Evolutionary conservation across 2,113 vertebrate species (phyloP).

Genomic region (Chamaetylas fuelleborni): DNA sequence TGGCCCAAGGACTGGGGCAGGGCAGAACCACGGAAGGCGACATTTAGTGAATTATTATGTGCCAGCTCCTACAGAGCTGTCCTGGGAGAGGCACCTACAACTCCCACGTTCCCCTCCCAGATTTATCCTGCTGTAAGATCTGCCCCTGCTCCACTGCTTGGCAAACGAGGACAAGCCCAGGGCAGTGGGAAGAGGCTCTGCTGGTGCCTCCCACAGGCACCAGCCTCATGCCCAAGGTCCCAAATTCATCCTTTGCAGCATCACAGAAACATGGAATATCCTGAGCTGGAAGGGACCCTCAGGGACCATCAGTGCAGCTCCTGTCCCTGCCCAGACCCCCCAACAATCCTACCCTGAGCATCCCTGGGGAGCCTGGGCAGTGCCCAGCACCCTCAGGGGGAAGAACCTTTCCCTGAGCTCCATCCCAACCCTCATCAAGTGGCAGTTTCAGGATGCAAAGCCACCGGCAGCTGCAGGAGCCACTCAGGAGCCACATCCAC

Average conservation of each 20-base stretch:
- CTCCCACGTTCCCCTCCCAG: not conserved
- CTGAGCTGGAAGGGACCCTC: not conserved
- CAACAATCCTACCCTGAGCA: not conserved
- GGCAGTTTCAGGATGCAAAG: not conserved
- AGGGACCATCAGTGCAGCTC: not conserved
- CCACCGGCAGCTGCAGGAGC: not conserved
- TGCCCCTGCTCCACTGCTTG: not conserved
- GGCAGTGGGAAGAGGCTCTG: not conserved
- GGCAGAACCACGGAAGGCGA: not conserved
- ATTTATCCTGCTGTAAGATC: not conserved
- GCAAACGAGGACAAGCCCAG: not conserved
- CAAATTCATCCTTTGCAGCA: not conserved
- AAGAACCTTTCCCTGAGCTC: not conserved
- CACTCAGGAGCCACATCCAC: accelerated
- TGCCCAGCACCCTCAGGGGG: not conserved
- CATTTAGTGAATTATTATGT: not conserved
- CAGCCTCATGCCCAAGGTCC: not conserved
- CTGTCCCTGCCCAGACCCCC: not conserved
- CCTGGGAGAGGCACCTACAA: not conserved
- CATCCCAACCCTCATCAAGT: not conserved
- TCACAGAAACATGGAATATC: not conserved
- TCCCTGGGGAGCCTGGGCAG: not conserved
- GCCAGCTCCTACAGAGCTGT: not conserved
- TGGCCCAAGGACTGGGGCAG: not conserved
- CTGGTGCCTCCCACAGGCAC: not conserved